Evolutionary conservation across 2,797 vertebrate genomes (phyloP), one percentile per base, ranked within the genome.

Genomic region (Chaetophractus vellerosus): DNA sequence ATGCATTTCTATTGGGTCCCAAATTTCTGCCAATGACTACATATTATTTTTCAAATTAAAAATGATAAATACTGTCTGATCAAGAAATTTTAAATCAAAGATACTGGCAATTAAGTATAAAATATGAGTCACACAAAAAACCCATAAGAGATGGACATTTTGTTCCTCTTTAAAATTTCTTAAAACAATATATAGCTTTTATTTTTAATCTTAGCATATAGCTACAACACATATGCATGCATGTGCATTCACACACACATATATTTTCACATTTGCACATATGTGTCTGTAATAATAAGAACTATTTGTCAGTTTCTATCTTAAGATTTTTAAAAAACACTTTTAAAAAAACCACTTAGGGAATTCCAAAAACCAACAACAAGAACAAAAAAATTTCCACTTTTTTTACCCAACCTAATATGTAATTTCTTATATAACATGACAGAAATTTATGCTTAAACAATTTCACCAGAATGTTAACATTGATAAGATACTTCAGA

Each of bases 101-200:
- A 87, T 6, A 83, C 84, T 74, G 68, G 15, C 28, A 92, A 86
- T 63, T 74, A 95, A 79, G 9, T 81, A 80, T 59, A 96, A 94
- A 93, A 89, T 57, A 72, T 63, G 28, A 63, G 16, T 31, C 41
- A 59, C 7, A 18, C 36, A 61, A 26, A 38, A 57, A 79, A 61
- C 80, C 10, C 15, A 76, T 92, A 38, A 91, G 66, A 79, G 26
- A 26, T 48, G 31, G 3, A 83, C 80, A 90, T 64, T 31, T 38
- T 74, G 4, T 92, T 75, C 78, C 16, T 88, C 61, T 2, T 88
- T 88, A 7, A 95, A 80, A 93, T 71, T 91, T 81, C 75, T 61
- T 82, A 50, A 83, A 88, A 86, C 11, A 80, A 76, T 19, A 69
- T 6, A 10, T 38, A 5, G 18, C 21, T 88, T 94, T 79, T 59